These are phyloP conservation scores for Tiliacea aurago DNA, from an alignment of 2,888 invertebrate species.

Conservation along the genomic window DNA sequence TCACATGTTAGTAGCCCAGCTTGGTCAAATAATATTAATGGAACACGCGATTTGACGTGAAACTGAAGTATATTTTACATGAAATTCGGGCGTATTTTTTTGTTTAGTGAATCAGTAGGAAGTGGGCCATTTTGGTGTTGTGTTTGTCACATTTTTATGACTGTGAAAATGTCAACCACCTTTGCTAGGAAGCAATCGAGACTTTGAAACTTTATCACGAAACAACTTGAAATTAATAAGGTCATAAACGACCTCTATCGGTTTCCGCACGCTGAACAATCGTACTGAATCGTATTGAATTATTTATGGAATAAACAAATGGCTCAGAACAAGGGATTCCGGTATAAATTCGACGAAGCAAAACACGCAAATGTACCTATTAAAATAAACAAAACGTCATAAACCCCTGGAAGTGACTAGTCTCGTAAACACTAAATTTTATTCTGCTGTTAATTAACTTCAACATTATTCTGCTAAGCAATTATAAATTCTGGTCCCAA, in stretches of 20 bases:
- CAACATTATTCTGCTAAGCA: not conserved
- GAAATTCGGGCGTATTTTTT: constrained; percentile 34
- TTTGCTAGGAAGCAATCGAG: not conserved
- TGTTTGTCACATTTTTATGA: constrained; percentile 25
- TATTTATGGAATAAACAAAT: constrained; percentile 15
- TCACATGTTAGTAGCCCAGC: constrained; percentile 45
- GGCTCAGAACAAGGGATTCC: not conserved
- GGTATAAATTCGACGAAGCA: constrained; percentile 5
- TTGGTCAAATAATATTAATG: constrained; percentile 42
- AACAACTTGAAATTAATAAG: not conserved
- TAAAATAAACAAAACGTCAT: constrained; percentile 42
- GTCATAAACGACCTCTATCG: not conserved
- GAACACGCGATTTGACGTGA: constrained; percentile 64
- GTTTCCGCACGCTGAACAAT: not conserved
- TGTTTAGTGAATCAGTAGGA: constrained; percentile 47
- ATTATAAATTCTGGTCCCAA: constrained; percentile 6
- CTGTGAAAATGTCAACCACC: constrained; percentile 1
- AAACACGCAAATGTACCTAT: constrained; percentile 21
- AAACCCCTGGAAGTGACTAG: constrained; percentile 23
- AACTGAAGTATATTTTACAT: constrained; percentile 33
- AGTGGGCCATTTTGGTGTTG: constrained; percentile 27
- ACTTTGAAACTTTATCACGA: not conserved
- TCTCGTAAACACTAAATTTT: constrained; percentile 18
- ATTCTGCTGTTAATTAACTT: constrained; percentile 24
- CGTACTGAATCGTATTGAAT: too few relatives aligned